Evolutionary conservation across 2,113 vertebrate genomes (phyloP), one percentile per base, ranked within the genome.

Genomic region (Melanerpes formicivorus): DNA sequence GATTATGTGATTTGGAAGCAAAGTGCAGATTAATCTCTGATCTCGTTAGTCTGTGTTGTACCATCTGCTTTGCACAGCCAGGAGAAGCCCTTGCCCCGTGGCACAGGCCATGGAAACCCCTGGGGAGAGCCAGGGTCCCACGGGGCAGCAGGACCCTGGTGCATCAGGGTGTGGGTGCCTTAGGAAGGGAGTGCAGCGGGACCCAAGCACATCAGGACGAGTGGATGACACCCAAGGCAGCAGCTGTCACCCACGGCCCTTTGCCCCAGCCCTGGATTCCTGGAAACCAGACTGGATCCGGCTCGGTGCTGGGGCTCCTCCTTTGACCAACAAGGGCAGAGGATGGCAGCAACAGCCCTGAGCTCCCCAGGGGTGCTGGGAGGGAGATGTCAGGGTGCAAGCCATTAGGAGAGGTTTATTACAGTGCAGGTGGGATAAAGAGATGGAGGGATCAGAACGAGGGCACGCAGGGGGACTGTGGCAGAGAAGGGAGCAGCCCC

Each of bases 11-110:
- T 94, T 88, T 92, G 95, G 93, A 91, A 91, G 90, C 88, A 84
- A 93, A 96, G 88, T 40, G 83, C 69, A 84, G 92, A 81, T 93
- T 88, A 94, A 95, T 91, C 90, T 92, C 93, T 93, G 95, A 96
- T 96, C 95, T 94, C 18, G 65, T 96, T 96, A 94, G 93, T 22
- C 88, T 0, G 0, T 88, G 83, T 86, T 90, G 77, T 79, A 84
- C 95, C 95, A 97, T 96, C 94, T 96, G 95, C 90, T 90, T 93
- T 22, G 48, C 9, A 54, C 55, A 56, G 64, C 64, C 63, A 55
- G 50, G 76, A 91, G 86, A 74, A 93, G 87, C 75, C 56, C 55
- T 72, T 6, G 0, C n/a, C 50, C 46, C 3, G 2, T 10, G 2
- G 52, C 6, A 1, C 52, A 54, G 40, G 72, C 5, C 15, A n/a